Percentiles rank a stretch among this genome's conserved stretches.
These are phyloP conservation scores for Solenopsis fugax DNA, from an alignment of 1,140 invertebrate genomes.

Conservation along the genomic window DNA sequence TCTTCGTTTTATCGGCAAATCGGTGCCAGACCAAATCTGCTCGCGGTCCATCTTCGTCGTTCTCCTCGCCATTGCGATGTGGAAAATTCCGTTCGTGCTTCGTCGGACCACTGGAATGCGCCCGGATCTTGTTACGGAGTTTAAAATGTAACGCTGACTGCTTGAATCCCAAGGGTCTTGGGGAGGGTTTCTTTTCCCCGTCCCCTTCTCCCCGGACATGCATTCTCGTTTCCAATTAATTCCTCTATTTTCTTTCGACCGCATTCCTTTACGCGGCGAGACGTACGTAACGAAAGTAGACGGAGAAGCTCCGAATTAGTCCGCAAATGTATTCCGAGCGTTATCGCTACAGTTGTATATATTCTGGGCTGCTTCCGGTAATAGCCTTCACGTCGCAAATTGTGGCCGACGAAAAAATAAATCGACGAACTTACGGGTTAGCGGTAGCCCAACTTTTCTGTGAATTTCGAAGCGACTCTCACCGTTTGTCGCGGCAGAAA, in stretches of 20 bases:
- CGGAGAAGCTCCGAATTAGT: conserved; percentile 37
- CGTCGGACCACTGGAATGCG: not conserved
- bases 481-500: conserved; percentile 40
- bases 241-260: conserved; percentile 62
- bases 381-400: conserved; percentile 50
- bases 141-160: conserved; percentile 63
- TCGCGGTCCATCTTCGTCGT: conserved; percentile 2
- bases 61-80: not conserved
- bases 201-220: not conserved
- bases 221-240: conserved; percentile 70
- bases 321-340: conserved; percentile 54
- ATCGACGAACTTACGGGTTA: conserved; percentile 46
- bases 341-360: conserved; percentile 41
- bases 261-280: conserved; percentile 32
- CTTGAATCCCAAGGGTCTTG: conserved; percentile 57
- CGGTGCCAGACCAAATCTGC: not conserved
- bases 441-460: conserved; percentile 25
- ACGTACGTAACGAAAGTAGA: not conserved
- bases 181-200: conserved; percentile 33
- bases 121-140: conserved; percentile 64
- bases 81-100: conserved; percentile 33
- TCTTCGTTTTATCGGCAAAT: conserved; percentile 28
- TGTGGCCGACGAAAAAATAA: conserved; percentile 43
- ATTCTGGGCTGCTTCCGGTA: not conserved
- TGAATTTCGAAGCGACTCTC: conserved; percentile 19